These are phyloP conservation scores for Diplolepis rosae DNA, from an alignment of 2,888 invertebrate species.

Conservation along the genomic window DNA sequence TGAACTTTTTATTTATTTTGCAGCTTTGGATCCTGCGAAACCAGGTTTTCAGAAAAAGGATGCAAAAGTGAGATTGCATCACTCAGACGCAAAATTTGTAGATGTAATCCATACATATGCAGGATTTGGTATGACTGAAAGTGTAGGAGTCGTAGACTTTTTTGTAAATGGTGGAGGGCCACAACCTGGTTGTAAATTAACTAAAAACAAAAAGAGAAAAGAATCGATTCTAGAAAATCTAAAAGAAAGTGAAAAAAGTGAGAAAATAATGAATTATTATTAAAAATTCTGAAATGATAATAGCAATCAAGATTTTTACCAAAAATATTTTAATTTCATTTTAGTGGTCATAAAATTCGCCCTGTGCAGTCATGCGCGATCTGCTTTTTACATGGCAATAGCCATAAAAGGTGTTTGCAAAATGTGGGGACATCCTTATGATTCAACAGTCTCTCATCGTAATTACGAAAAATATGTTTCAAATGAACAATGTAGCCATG, in stretches of 20 bases:
- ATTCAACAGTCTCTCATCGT: conserved; percentile 36
- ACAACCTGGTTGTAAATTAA: conserved; percentile 72
- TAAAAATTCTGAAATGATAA: neutral
- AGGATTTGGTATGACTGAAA: conserved; percentile 63
- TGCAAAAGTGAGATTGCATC: conserved; percentile 63
- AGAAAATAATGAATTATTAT: conserved; percentile 33
- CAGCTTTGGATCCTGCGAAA: conserved; percentile 72
- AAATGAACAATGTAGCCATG: conserved; percentile 50
- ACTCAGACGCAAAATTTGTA: conserved; percentile 67
- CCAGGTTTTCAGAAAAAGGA: conserved; percentile 70
- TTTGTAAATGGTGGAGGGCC: conserved; percentile 74
- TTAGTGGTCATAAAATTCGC: conserved; percentile 56
- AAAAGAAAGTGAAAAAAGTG: conserved; percentile 59
- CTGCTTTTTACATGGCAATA: conserved; percentile 53
- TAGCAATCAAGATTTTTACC: neutral
- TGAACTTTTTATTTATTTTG: too few species aligned
- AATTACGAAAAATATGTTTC: conserved; percentile 41
- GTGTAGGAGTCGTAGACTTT: conserved; percentile 73
- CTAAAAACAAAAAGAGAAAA: conserved; percentile 50
- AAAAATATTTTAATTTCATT: conserved; percentile 13
- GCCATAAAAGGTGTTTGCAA: conserved; percentile 49
- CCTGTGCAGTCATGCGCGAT: conserved; percentile 54
- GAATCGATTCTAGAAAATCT: conserved; percentile 56
- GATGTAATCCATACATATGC: conserved; percentile 72
- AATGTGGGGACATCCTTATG: conserved; percentile 53